These are phyloP conservation scores for Perdita meconis DNA, from an alignment of 2,888 invertebrate species.

Conservation along the genomic window DNA sequence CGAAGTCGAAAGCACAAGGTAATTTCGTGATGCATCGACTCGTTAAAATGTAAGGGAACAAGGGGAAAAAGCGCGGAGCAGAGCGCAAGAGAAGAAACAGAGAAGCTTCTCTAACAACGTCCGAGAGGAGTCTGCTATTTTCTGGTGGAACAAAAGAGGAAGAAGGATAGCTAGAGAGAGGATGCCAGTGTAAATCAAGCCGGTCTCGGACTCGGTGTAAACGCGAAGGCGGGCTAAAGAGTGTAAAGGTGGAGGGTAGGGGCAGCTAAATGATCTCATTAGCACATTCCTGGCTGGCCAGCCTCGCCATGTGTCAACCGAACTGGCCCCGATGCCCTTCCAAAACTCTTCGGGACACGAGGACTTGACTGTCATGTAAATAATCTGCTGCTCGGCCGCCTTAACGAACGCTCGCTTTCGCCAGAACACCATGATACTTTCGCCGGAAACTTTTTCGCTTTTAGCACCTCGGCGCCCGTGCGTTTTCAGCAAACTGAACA, in stretches of 20 bases:
- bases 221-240: conserved; percentile 67
- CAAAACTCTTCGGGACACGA: conserved; percentile 67
- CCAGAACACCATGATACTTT: conserved; percentile 39
- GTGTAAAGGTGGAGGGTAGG: conserved; percentile 64
- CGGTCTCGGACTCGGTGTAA: conserved; percentile 63
- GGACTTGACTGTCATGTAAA: conserved; percentile 78
- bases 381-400: conserved; percentile 72
- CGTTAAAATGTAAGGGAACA: conserved; percentile 19
- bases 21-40: conserved; percentile 28
- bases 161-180: conserved; percentile 74
- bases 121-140: conserved; percentile 8
- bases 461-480: not conserved
- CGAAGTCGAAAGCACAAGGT: conserved; percentile 21
- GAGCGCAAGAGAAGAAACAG: conserved; percentile 16
- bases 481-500: not conserved
- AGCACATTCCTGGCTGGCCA: conserved; percentile 82
- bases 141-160: conserved; percentile 46
- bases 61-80: conserved; percentile 9
- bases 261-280: conserved; percentile 83
- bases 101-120: conserved; percentile 42
- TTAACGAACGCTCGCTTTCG: conserved; percentile 56
- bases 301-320: conserved; percentile 80
- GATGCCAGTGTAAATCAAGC: too few relatives aligned
- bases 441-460: conserved; percentile 25
- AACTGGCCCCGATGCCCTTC: conserved; percentile 67